Base-by-base conservation (phyloP, 2,113 vertebrate genomes). In the Vulpes vulpes region DNA sequence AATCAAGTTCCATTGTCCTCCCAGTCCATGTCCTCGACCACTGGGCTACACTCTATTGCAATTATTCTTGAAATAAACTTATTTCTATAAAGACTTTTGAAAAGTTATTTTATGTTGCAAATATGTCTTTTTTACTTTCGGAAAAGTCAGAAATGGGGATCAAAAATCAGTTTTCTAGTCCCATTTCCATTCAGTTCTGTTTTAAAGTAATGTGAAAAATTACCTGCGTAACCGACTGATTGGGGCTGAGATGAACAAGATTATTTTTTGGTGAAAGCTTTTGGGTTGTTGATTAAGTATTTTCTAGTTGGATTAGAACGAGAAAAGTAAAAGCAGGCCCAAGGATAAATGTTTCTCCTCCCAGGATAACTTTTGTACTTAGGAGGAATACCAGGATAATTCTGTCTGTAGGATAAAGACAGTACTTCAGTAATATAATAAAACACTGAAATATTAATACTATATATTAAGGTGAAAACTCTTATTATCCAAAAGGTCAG, bases 61-160 rank as follows among this genome's bases (percentile, higher is more conserved):
- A 12, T 74, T 94, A 71, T 82, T 43, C 83, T 95, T 53, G 43
- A 86, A 93, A 82, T 32, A 38, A 92, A 85, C 55, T 23, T 57
- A 86, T 76, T 92, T 94, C 59, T 84, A 79, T 11, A 81, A 96
- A 89, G 51, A 80, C 7, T 67, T 86, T 57, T 51, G 22, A 35
- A 86, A 86, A 91, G 55, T 78, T 87, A 78, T 71, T 79, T 67
- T 67, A 16, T 91, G 25, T 55, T 93, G 43, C 35, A 92, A 71
- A n/a, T 94, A 74, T 76, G 55, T 25, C 20, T 78, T 93, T 91
- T 51, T 92, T 81, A 91, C 81, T 96, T 95, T 79, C 59, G 76
- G 16, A 98, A 22, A 53, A 89, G 69, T 43, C 27, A 91, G 23
- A 83, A 95, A 71, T 53, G 8, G 27, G 16, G 35, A 80, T 71